phyloP scores from a whole-genome alignment of 2,797 vertebrate genomes.

The Sitta carolinensis region DNA sequence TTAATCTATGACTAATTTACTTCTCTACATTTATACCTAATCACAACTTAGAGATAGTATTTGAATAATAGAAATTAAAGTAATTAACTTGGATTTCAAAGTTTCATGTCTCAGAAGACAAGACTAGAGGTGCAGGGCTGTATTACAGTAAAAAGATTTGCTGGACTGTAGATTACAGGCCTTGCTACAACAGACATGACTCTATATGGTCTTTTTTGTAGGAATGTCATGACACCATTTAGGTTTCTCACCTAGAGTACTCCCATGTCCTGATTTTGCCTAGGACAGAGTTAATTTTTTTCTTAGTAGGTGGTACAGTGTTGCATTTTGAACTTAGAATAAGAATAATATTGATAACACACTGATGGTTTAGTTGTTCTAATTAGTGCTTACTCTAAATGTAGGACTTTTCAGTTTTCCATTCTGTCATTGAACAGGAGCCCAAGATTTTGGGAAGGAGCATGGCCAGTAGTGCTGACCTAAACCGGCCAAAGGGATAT shows the following conservation, averaged over 20 bases:
- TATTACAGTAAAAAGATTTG: not conserved
- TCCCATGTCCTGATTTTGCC: not conserved
- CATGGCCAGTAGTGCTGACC: not conserved
- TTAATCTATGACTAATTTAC: not conserved
- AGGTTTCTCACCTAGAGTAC: not conserved
- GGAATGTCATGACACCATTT: not conserved
- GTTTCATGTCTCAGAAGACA: not conserved
- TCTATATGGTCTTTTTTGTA: not conserved
- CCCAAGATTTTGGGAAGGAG: not conserved
- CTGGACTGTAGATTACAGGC: not conserved
- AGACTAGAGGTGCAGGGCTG: not conserved
- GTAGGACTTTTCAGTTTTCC: not conserved
- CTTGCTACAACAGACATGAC: not conserved
- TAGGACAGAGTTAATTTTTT: not conserved
- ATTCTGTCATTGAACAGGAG: not conserved
- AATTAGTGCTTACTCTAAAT: not conserved
- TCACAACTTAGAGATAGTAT: not conserved
- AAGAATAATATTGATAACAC: not conserved
- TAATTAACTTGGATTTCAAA: not conserved
- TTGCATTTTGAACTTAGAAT: not conserved
- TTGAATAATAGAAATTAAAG: not conserved
- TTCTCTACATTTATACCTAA: not conserved
- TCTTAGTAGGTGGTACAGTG: not conserved
- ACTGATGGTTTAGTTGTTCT: not conserved
- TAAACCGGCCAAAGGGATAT: not conserved